Percentiles rank a stretch among this genome's conserved stretches.
Conservation (phyloP, 2,797 vertebrate species). For the Hoplostethus mediterraneus region DNA sequence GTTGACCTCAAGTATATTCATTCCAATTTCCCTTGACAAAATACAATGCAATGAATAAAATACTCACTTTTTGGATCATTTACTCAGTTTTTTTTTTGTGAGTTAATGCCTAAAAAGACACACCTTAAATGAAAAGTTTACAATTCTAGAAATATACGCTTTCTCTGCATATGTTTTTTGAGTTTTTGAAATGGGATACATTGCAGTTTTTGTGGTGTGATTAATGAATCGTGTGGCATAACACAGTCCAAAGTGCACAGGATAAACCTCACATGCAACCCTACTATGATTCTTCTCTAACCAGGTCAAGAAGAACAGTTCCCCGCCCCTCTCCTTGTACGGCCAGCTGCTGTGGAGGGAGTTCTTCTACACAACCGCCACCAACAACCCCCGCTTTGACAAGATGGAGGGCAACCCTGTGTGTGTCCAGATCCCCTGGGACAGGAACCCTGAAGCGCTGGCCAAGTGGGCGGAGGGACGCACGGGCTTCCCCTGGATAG, state of each 20-base stretch:
- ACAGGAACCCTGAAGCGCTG: constrained; percentile 93
- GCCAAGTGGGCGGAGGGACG: constrained; percentile 96
- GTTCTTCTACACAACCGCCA: constrained; percentile 96
- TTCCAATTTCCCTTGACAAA: too few relatives aligned
- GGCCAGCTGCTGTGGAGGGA: constrained; percentile 96
- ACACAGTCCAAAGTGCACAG: neutral
- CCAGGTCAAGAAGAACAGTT: constrained; percentile 94
- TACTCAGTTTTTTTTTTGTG: too few relatives aligned
- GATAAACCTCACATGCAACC: too few relatives aligned
- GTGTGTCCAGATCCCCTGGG: constrained; percentile 97
- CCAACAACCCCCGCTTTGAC: constrained; percentile 95
- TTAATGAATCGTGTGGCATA: neutral
- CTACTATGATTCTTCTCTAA: neutral
- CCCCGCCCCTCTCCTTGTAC: constrained; percentile 92
- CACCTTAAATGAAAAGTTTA: too few relatives aligned
- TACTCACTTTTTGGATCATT: too few relatives aligned
- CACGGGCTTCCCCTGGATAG: constrained; percentile 96
- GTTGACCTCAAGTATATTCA: too few relatives aligned
- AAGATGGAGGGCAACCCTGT: constrained; percentile 98
- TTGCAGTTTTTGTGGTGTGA: too few relatives aligned
- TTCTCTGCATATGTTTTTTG: too few relatives aligned
- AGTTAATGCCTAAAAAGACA: too few relatives aligned
- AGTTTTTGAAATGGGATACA: too few relatives aligned
- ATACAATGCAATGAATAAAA: too few relatives aligned
- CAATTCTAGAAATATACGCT: too few relatives aligned